Conservation (phyloP, 2,113 vertebrate species). For the Myanophis thanlyinensis region DNA sequence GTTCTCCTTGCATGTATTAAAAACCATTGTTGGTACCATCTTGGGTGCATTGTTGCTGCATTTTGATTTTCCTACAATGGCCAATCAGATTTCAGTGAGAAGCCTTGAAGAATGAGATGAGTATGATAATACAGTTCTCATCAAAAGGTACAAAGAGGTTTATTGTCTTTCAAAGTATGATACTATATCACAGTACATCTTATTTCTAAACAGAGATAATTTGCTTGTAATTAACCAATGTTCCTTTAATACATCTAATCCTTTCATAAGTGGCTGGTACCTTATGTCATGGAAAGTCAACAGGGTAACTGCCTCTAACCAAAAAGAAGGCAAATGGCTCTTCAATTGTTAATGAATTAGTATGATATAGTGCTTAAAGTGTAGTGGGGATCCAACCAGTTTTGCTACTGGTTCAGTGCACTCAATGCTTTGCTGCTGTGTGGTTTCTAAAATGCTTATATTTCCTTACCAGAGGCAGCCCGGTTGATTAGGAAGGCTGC, state of each 20-base stretch:
- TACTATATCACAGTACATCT: background rate
- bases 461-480: too few species aligned
- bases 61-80: background rate
- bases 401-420: too few species aligned
- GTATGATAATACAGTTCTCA: background rate
- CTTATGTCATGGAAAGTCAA: background rate
- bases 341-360: background rate
- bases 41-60: background rate
- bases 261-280: background rate
- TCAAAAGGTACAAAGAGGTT: background rate
- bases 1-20: background rate
- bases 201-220: background rate
- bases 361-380: background rate
- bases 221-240: background rate
- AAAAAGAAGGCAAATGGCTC: background rate
- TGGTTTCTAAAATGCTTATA: too few species aligned
- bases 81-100: background rate
- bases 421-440: too few species aligned
- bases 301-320: background rate
- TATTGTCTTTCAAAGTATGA: background rate
- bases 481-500: too few species aligned
- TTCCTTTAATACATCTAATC: background rate
- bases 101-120: background rate
- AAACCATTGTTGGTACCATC: background rate
- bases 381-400: too few species aligned